A percentile compares a stretch with the other conserved stretches of the same genome.
phyloP scores from a whole-genome alignment of 2,888 invertebrate species.

The Linnaemya tessellans region DNA sequence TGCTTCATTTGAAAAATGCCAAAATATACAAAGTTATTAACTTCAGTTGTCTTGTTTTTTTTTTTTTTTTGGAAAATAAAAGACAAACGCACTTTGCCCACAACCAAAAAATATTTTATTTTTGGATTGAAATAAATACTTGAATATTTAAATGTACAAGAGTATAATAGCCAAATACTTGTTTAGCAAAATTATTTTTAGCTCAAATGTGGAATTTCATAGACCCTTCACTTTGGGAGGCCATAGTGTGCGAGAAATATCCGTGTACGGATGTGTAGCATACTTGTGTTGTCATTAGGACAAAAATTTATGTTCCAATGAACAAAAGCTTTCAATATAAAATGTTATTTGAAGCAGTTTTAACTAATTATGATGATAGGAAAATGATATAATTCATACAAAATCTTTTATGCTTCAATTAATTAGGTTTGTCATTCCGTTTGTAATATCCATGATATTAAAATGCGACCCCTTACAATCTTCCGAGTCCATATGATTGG shows the following conservation, averaged over 20 bases:
- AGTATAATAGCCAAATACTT: conserved; percentile 14
- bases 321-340: too few species aligned
- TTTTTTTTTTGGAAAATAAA: conserved; percentile 5
- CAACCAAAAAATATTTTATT: neutral
- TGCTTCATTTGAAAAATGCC: neutral
- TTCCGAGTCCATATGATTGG: too few species aligned
- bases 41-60: neutral
- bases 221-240: neutral
- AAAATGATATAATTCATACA: too few species aligned
- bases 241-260: neutral
- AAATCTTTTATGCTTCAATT: too few species aligned
- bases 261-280: neutral
- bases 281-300: too few species aligned
- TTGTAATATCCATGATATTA: too few species aligned
- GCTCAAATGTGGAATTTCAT: conserved; percentile 1
- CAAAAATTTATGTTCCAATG: too few species aligned
- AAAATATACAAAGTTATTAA: conserved; percentile 13
- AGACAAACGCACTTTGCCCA: neutral
- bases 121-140: neutral
- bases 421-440: too few species aligned
- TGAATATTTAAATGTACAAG: neutral
- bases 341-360: too few species aligned
- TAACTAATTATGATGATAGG: too few species aligned
- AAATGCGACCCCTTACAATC: too few species aligned
- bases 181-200: conserved; percentile 11